A percentile compares a stretch with the other conserved stretches of the same genome.
These are phyloP conservation scores for Eurystomus glaucurus DNA, from an alignment of 2,797 vertebrate species.

Conservation along the genomic window DNA sequence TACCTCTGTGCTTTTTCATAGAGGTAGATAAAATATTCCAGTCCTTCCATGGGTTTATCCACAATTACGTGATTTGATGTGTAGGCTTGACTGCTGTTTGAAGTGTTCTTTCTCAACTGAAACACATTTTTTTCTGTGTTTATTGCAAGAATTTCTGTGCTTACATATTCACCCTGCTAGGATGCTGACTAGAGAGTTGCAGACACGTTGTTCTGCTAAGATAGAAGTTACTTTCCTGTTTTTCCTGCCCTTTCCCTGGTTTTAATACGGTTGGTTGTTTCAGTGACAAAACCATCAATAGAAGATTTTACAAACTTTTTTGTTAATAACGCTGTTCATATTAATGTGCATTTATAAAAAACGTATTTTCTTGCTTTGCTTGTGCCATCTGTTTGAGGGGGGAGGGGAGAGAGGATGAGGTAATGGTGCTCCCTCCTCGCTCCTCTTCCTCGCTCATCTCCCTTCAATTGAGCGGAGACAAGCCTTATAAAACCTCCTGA, in stretches of 20 bases:
- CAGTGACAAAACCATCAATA: background rate
- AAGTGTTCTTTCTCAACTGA: constrained; percentile 41
- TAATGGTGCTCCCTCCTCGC: background rate
- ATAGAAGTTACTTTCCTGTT: background rate
- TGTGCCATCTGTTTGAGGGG: background rate
- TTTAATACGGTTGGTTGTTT: background rate
- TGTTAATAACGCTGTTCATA: background rate
- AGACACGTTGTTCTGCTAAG: background rate
- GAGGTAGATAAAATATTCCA: background rate
- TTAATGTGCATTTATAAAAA: background rate
- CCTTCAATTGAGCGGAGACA: background rate
- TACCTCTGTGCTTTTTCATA: constrained; percentile 11
- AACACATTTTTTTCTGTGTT: background rate
- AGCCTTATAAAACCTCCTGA: background rate
- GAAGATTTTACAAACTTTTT: background rate
- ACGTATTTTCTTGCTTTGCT: background rate
- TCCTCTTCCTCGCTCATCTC: background rate
- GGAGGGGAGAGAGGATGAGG: background rate
- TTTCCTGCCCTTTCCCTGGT: background rate
- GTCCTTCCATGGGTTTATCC: background rate
- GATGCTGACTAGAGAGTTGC: background rate
- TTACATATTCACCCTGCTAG: background rate
- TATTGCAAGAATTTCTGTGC: constrained; percentile 71
- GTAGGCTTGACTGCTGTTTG: constrained; percentile 36
- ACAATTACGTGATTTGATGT: background rate